phyloP scores from a whole-genome alignment of 2,797 vertebrate genomes.

The Phyllotis vaccarum region DNA sequence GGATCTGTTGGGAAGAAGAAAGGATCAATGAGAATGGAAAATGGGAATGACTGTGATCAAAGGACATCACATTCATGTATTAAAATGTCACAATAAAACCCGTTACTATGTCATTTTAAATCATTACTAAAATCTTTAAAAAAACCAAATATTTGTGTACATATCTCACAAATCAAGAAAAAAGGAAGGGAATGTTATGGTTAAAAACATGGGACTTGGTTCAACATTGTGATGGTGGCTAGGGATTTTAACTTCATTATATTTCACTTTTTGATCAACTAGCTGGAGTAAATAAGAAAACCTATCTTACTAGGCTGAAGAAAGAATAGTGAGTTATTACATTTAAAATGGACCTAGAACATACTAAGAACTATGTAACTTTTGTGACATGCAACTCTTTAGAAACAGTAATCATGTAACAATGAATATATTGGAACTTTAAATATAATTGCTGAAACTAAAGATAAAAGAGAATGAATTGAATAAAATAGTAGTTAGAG shows the following conservation, averaged over 20 bases:
- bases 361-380: neutral
- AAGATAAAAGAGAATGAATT: neutral
- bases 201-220: neutral
- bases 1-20: neutral
- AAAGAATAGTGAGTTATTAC: neutral
- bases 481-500: neutral
- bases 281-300: neutral
- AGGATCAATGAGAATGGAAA: neutral
- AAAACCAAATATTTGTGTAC: neutral
- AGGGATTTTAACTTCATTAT: neutral
- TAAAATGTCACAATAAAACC: neutral
- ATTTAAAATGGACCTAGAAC: neutral
- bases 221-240: neutral
- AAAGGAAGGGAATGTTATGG: neutral
- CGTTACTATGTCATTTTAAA: neutral
- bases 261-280: neutral
- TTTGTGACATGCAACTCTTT: neutral
- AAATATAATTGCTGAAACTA: neutral
- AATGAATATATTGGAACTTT: constrained; percentile 16
- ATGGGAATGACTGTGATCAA: neutral
- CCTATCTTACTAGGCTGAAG: neutral
- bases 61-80: neutral
- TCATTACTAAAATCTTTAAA: neutral
- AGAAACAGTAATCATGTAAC: neutral
- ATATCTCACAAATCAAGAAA: neutral